Percentiles rank a stretch among this genome's conserved stretches.
phyloP scores from a whole-genome alignment of 2,113 vertebrate species.

The Panthera leo region DNA sequence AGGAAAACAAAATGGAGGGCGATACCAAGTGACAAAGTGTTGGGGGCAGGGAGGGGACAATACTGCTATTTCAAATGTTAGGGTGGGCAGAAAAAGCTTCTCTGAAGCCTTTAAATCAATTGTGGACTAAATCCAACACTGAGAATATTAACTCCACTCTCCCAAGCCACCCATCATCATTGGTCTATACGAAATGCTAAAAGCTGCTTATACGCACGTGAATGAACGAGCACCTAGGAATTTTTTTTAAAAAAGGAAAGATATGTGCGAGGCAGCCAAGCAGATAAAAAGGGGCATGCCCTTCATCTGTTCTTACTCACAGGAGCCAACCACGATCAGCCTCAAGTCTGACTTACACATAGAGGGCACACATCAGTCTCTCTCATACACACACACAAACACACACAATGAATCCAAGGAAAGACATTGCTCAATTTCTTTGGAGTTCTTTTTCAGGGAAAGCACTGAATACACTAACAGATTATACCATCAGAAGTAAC shows the following conservation, averaged over 20 bases:
- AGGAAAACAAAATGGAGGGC: background rate
- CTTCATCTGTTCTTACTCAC: background rate
- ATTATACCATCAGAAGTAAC: background rate
- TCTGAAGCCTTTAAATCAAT: background rate
- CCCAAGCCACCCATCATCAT: background rate
- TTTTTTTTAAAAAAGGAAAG: background rate
- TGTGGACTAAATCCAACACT: background rate
- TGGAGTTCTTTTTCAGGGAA: background rate
- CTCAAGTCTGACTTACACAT: background rate
- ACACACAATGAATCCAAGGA: background rate
- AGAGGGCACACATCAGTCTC: background rate
- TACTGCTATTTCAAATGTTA: background rate
- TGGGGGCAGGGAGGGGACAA: background rate
- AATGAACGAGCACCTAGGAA: background rate
- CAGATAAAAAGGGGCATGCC: background rate
- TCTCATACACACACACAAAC: background rate
- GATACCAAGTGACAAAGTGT: background rate
- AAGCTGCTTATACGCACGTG: background rate
- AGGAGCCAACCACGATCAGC: background rate
- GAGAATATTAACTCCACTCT: background rate
- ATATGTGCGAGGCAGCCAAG: background rate
- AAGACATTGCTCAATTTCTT: background rate
- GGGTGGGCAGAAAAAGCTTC: background rate
- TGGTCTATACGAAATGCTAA: background rate
- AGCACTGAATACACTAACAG: background rate